Percentiles rank a stretch among this genome's conserved stretches.
These are phyloP conservation scores for Oostethus manadensis DNA, from an alignment of 2,113 vertebrate species.

Conservation along the genomic window DNA sequence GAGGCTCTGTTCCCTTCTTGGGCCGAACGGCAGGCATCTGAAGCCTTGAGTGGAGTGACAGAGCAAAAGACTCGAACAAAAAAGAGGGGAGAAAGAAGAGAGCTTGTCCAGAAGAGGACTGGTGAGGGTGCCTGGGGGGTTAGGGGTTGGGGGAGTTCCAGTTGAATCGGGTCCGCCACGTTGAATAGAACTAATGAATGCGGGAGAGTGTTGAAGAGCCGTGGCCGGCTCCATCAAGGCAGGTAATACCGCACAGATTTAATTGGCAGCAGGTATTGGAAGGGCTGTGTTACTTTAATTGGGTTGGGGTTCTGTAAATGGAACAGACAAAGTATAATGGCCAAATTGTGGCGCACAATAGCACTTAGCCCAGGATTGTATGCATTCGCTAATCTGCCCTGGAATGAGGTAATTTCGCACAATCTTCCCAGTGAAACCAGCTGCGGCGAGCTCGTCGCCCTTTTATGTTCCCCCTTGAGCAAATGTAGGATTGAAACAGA, in stretches of 20 bases:
- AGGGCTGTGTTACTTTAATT: constrained; percentile 99
- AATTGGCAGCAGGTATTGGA: constrained; percentile 99
- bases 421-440: constrained; percentile 99
- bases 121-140: constrained; percentile 74
- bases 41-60: constrained; percentile 54
- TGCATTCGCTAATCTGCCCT: constrained; percentile 98
- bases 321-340: constrained; percentile 99
- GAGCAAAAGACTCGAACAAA: constrained; percentile 41
- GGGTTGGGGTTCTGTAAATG: constrained; percentile 88
- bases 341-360: constrained; percentile 98
- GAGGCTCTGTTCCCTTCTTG: constrained; percentile 51
- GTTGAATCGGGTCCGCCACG: constrained; percentile 88
- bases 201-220: constrained; percentile 77
- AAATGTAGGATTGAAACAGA: constrained; percentile 99
- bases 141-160: constrained; percentile 68
- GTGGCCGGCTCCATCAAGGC: constrained; percentile 89
- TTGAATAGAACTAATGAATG: constrained; percentile 99
- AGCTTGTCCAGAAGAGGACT: constrained; percentile 40
- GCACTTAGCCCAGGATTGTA: constrained; percentile 97
- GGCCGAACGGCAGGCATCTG: constrained; percentile 56
- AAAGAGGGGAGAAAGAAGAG: constrained; percentile 39
- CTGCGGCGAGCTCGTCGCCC: constrained; percentile 89
- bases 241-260: constrained; percentile 96
- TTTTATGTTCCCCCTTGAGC: constrained; percentile 94
- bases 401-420: constrained; percentile 99